A percentile compares a stretch with the other conserved stretches of the same genome.
Evolutionary conservation across 2,888 invertebrate genomes (phyloP).

Genomic region (Poecilus cupreus): DNA sequence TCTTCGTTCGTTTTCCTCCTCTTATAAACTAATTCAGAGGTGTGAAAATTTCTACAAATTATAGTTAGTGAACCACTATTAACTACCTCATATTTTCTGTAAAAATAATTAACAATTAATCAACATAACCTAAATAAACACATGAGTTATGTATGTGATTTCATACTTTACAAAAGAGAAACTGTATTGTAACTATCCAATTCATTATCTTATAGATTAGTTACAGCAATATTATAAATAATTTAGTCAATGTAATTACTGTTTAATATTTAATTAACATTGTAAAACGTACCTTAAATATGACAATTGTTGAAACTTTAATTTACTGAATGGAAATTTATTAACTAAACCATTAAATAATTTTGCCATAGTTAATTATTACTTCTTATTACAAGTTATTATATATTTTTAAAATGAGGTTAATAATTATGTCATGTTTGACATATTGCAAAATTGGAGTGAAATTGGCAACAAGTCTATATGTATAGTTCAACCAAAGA

Average conservation of each 20-base stretch:
- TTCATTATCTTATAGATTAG: too few relatives aligned
- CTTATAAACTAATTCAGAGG: conserved; percentile 73
- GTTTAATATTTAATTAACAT: not conserved
- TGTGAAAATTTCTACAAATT: conserved; percentile 66
- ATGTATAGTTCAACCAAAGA: too few relatives aligned
- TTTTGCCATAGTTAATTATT: conserved; percentile 28
- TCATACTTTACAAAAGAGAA: not conserved
- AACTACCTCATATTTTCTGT: conserved; percentile 24
- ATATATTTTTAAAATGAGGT: not conserved
- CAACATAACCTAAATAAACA: not conserved
- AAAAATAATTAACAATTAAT: not conserved
- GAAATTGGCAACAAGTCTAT: too few relatives aligned
- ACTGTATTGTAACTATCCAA: too few relatives aligned
- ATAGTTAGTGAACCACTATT: not conserved
- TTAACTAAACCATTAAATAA: conserved; percentile 29
- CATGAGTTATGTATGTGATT: not conserved
- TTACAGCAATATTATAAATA: too few relatives aligned
- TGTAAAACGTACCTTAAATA: conserved; percentile 21
- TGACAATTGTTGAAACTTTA: conserved; percentile 9
- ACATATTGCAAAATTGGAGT: not conserved
- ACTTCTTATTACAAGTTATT: not conserved
- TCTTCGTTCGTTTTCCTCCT: conserved; percentile 79
- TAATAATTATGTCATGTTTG: conserved; percentile 27
- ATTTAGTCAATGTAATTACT: not conserved
- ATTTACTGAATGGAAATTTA: not conserved